Percentiles rank a stretch among this genome's conserved stretches.
Conservation (phyloP, 1,140 invertebrate species). For the Bombus terrestris region DNA sequence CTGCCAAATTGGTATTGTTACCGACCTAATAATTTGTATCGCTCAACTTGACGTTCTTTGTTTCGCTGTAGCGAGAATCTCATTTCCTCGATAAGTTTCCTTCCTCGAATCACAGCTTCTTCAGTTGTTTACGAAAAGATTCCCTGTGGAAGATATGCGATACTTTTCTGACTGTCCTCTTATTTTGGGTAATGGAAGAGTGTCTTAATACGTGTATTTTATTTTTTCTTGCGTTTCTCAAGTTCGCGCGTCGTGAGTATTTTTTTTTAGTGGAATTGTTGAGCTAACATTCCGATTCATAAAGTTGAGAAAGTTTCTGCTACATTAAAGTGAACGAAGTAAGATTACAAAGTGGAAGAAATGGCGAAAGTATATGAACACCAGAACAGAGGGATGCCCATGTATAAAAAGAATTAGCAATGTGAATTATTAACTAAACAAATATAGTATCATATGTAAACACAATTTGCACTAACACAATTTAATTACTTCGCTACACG, state of each 20-base stretch:
- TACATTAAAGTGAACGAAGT: too few relatives aligned
- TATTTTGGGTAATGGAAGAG: neutral
- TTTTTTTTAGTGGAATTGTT: too few relatives aligned
- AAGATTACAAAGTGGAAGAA: too few relatives aligned
- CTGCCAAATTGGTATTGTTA: conserved; percentile 57
- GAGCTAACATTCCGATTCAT: too few relatives aligned
- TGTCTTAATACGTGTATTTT: neutral
- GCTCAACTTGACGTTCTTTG: conserved; percentile 16
- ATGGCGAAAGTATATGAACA: too few relatives aligned
- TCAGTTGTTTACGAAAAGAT: conserved; percentile 24
- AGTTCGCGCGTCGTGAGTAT: too few relatives aligned
- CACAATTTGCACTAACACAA: too few relatives aligned
- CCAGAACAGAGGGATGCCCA: too few relatives aligned
- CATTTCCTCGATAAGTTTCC: neutral
- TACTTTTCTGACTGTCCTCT: neutral
- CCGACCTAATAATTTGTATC: conserved; percentile 34
- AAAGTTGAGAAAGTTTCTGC: too few relatives aligned
- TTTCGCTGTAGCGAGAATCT: conserved; percentile 9
- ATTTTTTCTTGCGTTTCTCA: too few relatives aligned
- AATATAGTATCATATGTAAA: neutral
- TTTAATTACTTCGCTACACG: neutral
- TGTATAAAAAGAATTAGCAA: neutral
- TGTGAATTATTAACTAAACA: neutral
- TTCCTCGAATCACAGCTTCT: neutral
- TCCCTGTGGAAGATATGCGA: neutral